A percentile compares a stretch with the other conserved stretches of the same genome.
Evolutionary conservation across 2,797 vertebrate species (phyloP).

Genomic region (Helarctos malayanus): DNA sequence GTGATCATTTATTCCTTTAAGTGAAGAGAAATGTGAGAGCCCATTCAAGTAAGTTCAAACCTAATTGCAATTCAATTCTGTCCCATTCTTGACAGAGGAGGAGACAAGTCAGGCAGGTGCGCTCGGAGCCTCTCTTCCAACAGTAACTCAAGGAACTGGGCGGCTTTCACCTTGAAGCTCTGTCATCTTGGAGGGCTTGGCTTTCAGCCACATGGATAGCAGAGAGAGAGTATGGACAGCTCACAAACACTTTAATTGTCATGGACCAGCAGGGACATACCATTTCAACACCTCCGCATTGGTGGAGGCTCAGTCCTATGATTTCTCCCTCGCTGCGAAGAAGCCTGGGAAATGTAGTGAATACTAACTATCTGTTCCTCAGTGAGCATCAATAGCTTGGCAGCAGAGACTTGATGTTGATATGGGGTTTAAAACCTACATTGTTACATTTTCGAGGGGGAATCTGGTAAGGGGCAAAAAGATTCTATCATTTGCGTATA

Average conservation of each 20-base stretch:
- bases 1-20: not conserved
- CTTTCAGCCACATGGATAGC: not conserved
- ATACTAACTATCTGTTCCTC: not conserved
- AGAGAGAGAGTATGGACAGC: not conserved
- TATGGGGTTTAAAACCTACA: conserved; percentile 1
- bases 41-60: not conserved
- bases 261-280: not conserved
- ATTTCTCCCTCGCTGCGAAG: not conserved
- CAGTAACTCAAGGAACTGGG: not conserved
- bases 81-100: not conserved
- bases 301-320: not conserved
- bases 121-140: not conserved
- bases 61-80: not conserved
- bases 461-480: not conserved
- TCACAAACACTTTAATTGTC: not conserved
- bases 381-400: not conserved
- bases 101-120: not conserved
- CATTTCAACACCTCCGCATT: not conserved
- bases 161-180: not conserved
- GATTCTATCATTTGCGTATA: conserved; percentile 3
- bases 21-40: not conserved
- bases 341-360: not conserved
- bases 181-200: not conserved
- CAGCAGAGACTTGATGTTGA: not conserved
- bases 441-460: not conserved